Base-by-base conservation (phyloP, 2,113 vertebrate genomes). In the Actenoides hombroni region DNA sequence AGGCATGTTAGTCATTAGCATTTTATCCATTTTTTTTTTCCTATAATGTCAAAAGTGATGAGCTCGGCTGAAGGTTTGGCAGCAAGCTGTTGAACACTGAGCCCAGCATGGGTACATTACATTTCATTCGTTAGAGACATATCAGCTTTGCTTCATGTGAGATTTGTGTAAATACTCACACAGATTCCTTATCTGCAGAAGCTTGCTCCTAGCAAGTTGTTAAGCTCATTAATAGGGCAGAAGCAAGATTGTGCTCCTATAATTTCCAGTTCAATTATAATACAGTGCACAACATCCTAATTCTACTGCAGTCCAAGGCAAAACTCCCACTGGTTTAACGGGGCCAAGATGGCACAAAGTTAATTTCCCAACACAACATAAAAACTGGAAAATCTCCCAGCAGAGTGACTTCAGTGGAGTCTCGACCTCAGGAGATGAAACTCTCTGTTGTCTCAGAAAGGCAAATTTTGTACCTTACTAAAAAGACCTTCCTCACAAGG, bases 201-300 rank as follows among this genome's bases (percentile, higher is more conserved):
- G 39, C 61, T 91, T 83, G 67, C 70, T 87, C 28, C 65, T 89
- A 90, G 48, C 63, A 85, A 88, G 71, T 69, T 79, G 67, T 85
- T 88, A 76, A 95, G 31, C 44, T 94, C 68, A 77, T 90, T 92
- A 92, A 71, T 48, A 80, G 39, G 48, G 71, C 49, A 85, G 54
- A 89, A 44, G 73, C 51, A 92, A 92, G 69, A 76, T 17, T 85
- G 67, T 76, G 42, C 42, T 78, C 31, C 74, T 57, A 25, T 73
- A 71, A 69, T 91, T 95, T 92, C 61, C 56, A 78, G 64, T 94
- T 95, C 65, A 95, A 59, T 91, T 89, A 76, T 68, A 79, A 87
- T 4, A 53, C 33, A 92, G 39, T 35, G 10, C 16, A 57, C 44
- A 90, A 86, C n/a, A 74, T 80, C 57, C 49, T 69, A 49, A 86